phyloP scores from a whole-genome alignment of 2,888 invertebrate genomes.

The Ophion costatus region DNA sequence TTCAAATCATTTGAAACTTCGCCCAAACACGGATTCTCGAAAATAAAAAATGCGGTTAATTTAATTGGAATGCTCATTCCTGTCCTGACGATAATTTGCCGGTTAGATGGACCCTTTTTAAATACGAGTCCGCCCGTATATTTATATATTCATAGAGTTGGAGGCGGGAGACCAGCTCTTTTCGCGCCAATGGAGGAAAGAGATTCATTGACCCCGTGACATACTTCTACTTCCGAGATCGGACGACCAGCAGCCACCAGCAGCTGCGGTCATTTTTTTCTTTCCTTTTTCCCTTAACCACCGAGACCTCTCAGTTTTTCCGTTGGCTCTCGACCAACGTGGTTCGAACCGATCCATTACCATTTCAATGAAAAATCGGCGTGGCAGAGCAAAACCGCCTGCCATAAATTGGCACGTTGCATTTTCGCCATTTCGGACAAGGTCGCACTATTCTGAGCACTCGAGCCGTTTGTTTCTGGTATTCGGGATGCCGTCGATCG shows the following conservation, averaged over 20 bases:
- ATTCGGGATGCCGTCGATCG: too few relatives aligned
- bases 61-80: neutral
- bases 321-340: constrained; percentile 40
- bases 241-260: constrained; percentile 41
- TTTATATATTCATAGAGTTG: neutral
- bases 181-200: constrained; percentile 54
- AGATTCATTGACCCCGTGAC: constrained; percentile 77
- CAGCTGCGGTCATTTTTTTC: constrained; percentile 47
- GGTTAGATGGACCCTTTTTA: neutral
- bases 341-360: constrained; percentile 38
- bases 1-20: neutral
- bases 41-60: neutral
- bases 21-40: neutral
- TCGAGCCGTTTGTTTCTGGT: too few relatives aligned
- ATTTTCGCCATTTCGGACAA: neutral
- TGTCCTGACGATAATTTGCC: neutral
- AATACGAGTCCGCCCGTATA: neutral
- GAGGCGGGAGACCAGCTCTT: constrained; percentile 37
- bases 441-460: neutral
- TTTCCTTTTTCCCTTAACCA: constrained; percentile 30
- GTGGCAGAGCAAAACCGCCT: constrained; percentile 10
- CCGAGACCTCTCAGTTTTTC: constrained; percentile 29
- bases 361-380: constrained; percentile 46
- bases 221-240: constrained; percentile 75
- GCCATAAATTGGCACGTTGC: constrained; percentile 40